phyloP scores from a whole-genome alignment of 2,113 vertebrate genomes.

The Phrynosoma blainvillii region DNA sequence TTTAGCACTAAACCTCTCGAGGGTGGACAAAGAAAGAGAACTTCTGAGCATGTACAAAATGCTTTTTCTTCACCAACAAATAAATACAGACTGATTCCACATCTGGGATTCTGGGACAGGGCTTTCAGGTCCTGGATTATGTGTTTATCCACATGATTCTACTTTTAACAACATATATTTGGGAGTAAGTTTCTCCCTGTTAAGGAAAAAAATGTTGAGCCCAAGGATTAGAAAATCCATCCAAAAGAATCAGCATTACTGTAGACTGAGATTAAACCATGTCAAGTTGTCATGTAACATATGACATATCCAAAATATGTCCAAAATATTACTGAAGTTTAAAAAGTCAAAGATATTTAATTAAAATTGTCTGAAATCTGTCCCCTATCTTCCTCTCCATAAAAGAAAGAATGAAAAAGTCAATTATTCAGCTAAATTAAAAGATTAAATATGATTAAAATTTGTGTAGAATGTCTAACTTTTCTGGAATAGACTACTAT shows the following conservation, averaged over 20 bases:
- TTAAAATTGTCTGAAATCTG: conserved; percentile 68
- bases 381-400: conserved; percentile 60
- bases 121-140: not conserved
- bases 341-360: conserved; percentile 55
- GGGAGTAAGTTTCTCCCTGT: not conserved
- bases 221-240: not conserved
- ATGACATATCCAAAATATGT: conserved; percentile 49
- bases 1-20: not conserved
- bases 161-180: not conserved
- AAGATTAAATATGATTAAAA: conserved; percentile 75
- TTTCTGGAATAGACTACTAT: conserved; percentile 67
- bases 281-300: not conserved
- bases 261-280: not conserved
- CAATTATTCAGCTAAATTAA: conserved; percentile 73
- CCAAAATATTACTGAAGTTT: conserved; percentile 49
- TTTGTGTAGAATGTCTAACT: conserved; percentile 69
- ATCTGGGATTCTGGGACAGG: not conserved
- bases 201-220: not conserved
- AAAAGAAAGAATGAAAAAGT: conserved; percentile 58
- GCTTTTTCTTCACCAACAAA: not conserved
- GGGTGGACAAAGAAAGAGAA: not conserved
- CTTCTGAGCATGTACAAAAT: not conserved
- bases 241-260: not conserved
- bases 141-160: not conserved
- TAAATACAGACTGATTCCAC: not conserved